Conservation (phyloP, 1,140 invertebrate species). For the Zaprionus tsacasi region DNA sequence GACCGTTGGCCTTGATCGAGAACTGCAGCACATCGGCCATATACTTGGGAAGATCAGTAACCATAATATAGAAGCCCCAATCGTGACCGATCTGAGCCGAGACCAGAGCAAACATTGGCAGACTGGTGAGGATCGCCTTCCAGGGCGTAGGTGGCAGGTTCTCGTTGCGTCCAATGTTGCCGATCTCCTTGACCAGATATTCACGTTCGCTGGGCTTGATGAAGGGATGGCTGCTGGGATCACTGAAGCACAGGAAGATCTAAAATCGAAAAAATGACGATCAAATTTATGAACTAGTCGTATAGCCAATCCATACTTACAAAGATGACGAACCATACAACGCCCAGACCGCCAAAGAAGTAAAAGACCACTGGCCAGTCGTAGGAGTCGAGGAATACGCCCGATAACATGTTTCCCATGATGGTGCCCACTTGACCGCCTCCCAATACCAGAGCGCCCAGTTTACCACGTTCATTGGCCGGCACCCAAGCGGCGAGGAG, state of each 20-base stretch:
- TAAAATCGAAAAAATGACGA: conserved; percentile 42
- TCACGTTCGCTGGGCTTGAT: conserved; percentile 92
- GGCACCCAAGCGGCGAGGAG: conserved; percentile 91
- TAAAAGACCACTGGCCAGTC: conserved; percentile 93
- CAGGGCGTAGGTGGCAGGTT: conserved; percentile 88
- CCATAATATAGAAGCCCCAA: conserved; percentile 97
- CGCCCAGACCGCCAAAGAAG: conserved; percentile 90
- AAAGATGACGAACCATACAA: conserved; percentile 91
- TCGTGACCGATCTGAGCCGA: conserved; percentile 92
- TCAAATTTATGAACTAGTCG: neutral
- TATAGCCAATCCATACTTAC: conserved; percentile 78
- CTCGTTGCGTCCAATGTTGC: conserved; percentile 84
- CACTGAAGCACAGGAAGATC: conserved; percentile 89
- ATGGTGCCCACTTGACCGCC: conserved; percentile 91
- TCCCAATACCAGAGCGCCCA: conserved; percentile 90
- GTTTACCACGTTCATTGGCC: conserved; percentile 88
- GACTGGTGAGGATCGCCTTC: conserved; percentile 90
- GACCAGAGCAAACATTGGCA: conserved; percentile 90
- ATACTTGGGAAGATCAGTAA: conserved; percentile 96
- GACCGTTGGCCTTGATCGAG: conserved; percentile 90
- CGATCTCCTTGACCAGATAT: conserved; percentile 89
- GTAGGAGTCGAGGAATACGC: conserved; percentile 87
- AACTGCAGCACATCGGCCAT: conserved; percentile 95
- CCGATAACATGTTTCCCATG: conserved; percentile 89
- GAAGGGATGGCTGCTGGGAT: conserved; percentile 92